A percentile compares a stretch with the other conserved stretches of the same genome.
Conservation (phyloP, 2,888 invertebrate species). For the Mechanitis messenoides region DNA sequence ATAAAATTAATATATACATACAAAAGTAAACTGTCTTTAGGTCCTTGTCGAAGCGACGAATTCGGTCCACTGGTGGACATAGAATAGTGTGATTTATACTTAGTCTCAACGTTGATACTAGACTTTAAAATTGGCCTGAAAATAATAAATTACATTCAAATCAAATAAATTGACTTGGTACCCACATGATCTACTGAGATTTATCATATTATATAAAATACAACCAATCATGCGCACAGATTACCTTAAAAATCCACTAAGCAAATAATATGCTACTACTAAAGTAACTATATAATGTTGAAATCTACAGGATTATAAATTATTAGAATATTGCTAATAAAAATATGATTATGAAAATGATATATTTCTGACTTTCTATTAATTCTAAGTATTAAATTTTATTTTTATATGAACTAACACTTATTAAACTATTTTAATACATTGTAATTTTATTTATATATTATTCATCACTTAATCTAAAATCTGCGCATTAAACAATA, state of each 20-base stretch:
- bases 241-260: background rate
- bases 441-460: background rate
- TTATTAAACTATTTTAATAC: background rate
- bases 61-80: constrained; percentile 82
- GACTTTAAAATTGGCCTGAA: constrained; percentile 64
- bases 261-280: background rate
- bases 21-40: constrained; percentile 86
- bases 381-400: background rate
- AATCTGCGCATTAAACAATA: too few relatives aligned
- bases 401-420: background rate
- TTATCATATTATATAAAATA: too few relatives aligned
- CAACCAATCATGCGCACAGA: background rate
- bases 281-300: background rate
- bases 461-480: background rate
- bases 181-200: background rate
- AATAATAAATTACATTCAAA: constrained; percentile 15
- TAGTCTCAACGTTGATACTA: constrained; percentile 63
- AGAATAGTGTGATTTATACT: constrained; percentile 78
- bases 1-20: constrained; percentile 65
- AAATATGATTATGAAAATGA: constrained; percentile 28
- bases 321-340: constrained; percentile 24
- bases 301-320: constrained; percentile 16
- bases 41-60: constrained; percentile 82
- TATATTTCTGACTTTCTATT: constrained; percentile 1
- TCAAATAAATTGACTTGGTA: too few relatives aligned